Evolutionary conservation across 1,140 invertebrate genomes (phyloP), one percentile per base, ranked within the genome.

Genomic region (Brachionus manjavacas): DNA sequence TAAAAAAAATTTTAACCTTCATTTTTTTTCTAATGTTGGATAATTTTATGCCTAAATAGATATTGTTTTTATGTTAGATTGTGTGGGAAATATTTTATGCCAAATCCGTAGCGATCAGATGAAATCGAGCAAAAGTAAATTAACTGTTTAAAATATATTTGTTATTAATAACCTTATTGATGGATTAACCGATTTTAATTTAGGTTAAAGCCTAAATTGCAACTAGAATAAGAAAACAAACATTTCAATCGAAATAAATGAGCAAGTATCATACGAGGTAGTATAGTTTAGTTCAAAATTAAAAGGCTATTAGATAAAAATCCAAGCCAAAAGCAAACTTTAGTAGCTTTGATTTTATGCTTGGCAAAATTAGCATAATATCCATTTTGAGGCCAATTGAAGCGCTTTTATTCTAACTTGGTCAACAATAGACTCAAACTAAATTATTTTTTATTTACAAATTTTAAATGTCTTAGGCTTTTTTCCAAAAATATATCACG

Each of bases 231-330:
- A 16, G 39, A 39, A 72, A 41, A 72, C 39, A 39, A 39, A 41
- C 16, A 72, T 41, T 72, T 16, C 16, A 72, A 9, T 39, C 16
- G 66, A 41, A 74, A 2, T 41, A 74, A 43, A 74, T 16, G 39
- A 49, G 11, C 25, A 49, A 49, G 23, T 31, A 76, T 23, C 20
- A 14, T 74, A 16, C 23, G 49, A 49, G 16, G n/a, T 25, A 49
- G n/a, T 23, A 41, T 43, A 35, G 39, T 12, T 14, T 49, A 49
- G 41, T 76, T 52, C 41, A 76, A 76, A 76, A 76, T 76, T 76
- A 76, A 76, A 76, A 76, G 72, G 23, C 72, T 46, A 76, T 76
- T 49, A 76, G 43, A 76, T 49, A 76, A 76, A 49, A 49, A 46
- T 14, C 20, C n/a, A 72, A 72, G n/a, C 39, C 31, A 39, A 28